These are phyloP conservation scores for Nebria brevicollis DNA, from an alignment of 2,888 invertebrate species.

Conservation along the genomic window DNA sequence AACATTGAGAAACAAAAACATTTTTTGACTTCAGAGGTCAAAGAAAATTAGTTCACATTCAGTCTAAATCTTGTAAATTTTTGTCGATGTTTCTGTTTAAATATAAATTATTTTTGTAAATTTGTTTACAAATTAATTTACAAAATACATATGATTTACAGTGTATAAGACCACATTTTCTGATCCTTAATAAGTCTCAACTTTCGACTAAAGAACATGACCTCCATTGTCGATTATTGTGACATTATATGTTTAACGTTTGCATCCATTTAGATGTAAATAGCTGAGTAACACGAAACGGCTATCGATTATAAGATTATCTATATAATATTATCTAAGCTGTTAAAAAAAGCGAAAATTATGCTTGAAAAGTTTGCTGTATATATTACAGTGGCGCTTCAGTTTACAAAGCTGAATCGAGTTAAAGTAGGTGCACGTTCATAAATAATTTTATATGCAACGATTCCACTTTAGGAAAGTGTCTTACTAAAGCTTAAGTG, in stretches of 20 bases:
- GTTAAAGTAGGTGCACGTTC: background rate
- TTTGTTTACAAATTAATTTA: too few species aligned
- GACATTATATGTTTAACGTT: background rate
- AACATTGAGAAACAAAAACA: too few species aligned
- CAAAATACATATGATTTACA: too few species aligned
- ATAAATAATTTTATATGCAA: background rate
- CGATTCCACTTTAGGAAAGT: background rate
- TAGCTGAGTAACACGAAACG: slow-evolving; percentile 17
- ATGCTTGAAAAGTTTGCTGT: background rate
- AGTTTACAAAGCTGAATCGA: background rate
- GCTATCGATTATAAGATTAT: slow-evolving; percentile 20
- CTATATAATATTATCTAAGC: slow-evolving; percentile 2
- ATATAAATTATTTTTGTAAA: too few species aligned
- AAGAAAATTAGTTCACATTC: too few species aligned
- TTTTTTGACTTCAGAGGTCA: too few species aligned
- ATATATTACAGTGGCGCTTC: background rate
- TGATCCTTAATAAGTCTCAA: background rate
- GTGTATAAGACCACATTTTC: background rate
- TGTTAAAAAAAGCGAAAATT: background rate
- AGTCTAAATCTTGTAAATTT: too few species aligned
- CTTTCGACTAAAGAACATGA: background rate
- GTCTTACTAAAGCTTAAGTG: background rate
- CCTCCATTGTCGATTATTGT: background rate
- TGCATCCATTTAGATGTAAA: slow-evolving; percentile 7
- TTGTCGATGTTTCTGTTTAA: too few species aligned